These are phyloP conservation scores for Cephus spinipes DNA, from an alignment of 2,888 invertebrate genomes.

Conservation along the genomic window DNA sequence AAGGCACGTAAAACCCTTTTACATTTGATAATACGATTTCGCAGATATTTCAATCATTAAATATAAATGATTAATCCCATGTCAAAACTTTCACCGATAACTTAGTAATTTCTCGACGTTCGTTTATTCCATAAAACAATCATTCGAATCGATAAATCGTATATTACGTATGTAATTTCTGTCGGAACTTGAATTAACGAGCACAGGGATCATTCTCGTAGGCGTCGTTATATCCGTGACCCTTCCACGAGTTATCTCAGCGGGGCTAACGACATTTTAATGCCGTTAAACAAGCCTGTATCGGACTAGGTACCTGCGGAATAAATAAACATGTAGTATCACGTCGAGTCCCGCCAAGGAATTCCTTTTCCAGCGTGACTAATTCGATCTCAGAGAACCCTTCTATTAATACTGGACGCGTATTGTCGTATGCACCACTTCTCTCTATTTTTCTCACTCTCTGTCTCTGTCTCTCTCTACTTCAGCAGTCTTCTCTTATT, in stretches of 20 bases:
- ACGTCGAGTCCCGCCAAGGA: neutral
- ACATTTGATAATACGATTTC: neutral
- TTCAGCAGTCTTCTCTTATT: neutral
- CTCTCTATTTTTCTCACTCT: neutral
- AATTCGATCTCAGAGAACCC: neutral
- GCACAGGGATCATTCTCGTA: neutral
- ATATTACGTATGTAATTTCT: neutral
- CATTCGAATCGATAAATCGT: neutral
- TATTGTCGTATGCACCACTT: neutral
- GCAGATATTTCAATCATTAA: neutral
- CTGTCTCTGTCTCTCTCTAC: neutral
- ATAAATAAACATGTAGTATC: neutral
- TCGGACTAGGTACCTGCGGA: neutral
- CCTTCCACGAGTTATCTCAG: neutral
- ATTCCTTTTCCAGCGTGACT: neutral
- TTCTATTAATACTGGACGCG: neutral
- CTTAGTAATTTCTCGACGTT: conserved; percentile 1
- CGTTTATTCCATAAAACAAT: neutral
- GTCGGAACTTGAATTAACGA: neutral
- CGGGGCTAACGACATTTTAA: neutral
- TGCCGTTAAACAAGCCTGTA: neutral
- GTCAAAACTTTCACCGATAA: conserved; percentile 10
- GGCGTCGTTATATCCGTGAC: neutral
- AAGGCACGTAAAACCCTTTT: neutral
- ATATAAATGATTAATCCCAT: neutral